Percentiles rank a stretch among this genome's conserved stretches.
Evolutionary conservation across 2,113 vertebrate species (phyloP).

Genomic region (Psophia crepitans): DNA sequence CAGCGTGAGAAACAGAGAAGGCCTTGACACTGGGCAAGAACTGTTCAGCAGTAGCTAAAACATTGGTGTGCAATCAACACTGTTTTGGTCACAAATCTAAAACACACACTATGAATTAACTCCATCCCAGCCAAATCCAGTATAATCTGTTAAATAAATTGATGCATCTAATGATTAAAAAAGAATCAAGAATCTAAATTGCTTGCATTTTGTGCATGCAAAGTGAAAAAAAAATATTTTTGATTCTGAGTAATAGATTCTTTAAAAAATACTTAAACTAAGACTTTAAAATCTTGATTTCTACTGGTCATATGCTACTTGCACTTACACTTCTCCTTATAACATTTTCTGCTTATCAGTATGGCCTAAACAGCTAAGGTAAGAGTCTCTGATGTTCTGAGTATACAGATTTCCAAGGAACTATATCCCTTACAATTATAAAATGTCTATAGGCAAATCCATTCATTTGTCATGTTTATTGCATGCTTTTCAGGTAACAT

Average conservation of each 20-base stretch:
- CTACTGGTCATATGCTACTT: background rate
- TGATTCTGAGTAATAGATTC: background rate
- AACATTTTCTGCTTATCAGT: background rate
- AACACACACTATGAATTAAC: background rate
- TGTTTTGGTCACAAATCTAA: background rate
- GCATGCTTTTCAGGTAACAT: background rate
- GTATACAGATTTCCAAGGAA: background rate
- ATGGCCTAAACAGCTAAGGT: background rate
- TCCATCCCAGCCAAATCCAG: background rate
- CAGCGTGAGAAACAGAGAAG: background rate
- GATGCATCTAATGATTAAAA: background rate
- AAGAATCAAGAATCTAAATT: background rate
- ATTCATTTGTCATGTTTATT: background rate
- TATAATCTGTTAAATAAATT: background rate
- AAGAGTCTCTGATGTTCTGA: background rate
- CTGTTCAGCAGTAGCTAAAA: background rate
- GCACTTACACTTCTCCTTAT: background rate
- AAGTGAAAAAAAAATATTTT: background rate
- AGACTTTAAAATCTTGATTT: background rate
- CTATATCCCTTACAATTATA: background rate
- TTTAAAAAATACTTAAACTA: background rate
- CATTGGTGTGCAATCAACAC: background rate
- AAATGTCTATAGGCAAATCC: background rate
- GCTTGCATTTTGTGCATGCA: background rate
- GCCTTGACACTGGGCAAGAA: background rate